phyloP scores from a whole-genome alignment of 2,113 vertebrate species.

The Philantomba maxwellii region DNA sequence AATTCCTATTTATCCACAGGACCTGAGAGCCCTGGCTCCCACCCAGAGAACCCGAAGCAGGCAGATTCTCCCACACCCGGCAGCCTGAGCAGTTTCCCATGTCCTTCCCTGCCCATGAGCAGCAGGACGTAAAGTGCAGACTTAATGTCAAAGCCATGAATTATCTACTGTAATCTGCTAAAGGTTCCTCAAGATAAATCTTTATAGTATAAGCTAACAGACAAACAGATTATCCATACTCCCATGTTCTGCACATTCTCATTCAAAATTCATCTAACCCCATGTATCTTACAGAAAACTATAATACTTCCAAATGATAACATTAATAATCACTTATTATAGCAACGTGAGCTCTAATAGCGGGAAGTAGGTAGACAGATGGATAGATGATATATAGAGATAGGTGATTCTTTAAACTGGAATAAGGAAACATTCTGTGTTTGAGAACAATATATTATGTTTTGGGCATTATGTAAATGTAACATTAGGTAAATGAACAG shows the following conservation, averaged over 20 bases:
- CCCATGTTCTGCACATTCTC: neutral
- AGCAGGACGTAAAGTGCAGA: neutral
- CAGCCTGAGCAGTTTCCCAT: too few relatives aligned
- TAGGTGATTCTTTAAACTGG: neutral
- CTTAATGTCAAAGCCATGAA: neutral
- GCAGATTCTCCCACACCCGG: too few relatives aligned
- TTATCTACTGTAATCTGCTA: neutral
- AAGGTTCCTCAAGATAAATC: neutral
- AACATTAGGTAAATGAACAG: constrained; percentile 35
- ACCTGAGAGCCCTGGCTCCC: too few relatives aligned
- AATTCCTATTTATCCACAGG: too few relatives aligned
- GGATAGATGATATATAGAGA: neutral
- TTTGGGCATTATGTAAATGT: constrained; percentile 23
- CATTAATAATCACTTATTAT: neutral
- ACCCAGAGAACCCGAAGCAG: rapidly evolving
- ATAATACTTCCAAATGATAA: neutral
- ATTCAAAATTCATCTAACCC: neutral
- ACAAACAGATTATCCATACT: neutral
- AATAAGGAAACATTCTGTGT: neutral
- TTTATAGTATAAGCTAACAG: neutral
- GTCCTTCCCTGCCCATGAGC: rapidly evolving
- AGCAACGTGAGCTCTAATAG: neutral
- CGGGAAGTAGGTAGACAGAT: neutral
- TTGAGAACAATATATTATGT: neutral
- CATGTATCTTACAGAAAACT: neutral